Conservation (phyloP, 2,888 invertebrate genomes). For the Esperia sulphurella region DNA sequence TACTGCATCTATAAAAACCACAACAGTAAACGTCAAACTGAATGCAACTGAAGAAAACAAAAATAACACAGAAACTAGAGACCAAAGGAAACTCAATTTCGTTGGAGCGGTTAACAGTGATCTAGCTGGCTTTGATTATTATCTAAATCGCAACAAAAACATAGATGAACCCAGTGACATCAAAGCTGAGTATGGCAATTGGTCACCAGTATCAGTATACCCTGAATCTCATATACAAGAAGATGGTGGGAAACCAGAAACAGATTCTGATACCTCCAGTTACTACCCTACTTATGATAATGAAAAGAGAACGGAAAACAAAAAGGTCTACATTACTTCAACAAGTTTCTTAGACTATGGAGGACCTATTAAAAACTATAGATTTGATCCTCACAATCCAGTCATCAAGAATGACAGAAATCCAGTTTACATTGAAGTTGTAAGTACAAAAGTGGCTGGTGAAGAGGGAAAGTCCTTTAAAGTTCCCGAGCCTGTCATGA, state of each 20-base stretch:
- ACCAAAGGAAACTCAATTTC: conserved; percentile 66
- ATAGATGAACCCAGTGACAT: conserved; percentile 63
- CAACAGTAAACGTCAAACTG: conserved; percentile 28
- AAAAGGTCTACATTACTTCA: conserved; percentile 72
- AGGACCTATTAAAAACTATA: conserved; percentile 63
- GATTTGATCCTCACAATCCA: conserved; percentile 71
- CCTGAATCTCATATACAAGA: conserved; percentile 71
- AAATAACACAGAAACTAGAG: conserved; percentile 65
- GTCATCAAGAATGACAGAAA: conserved; percentile 76
- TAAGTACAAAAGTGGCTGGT: conserved; percentile 71
- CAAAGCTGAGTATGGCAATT: conserved; percentile 74
- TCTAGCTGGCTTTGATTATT: conserved; percentile 71
- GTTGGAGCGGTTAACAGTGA: conserved; percentile 60
- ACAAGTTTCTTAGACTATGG: conserved; percentile 63
- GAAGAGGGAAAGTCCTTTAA: conserved; percentile 66
- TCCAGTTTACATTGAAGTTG: conserved; percentile 75
- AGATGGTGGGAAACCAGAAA: conserved; percentile 56
- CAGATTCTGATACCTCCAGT: conserved; percentile 61
- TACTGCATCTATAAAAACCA: conserved; percentile 50
- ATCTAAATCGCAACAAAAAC: conserved; percentile 61
- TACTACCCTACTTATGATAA: conserved; percentile 73
- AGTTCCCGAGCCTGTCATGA: conserved; percentile 84
- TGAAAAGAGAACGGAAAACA: conserved; percentile 60
- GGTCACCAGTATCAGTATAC: conserved; percentile 74
- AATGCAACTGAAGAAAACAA: conserved; percentile 45